Conservation (phyloP, 2,888 invertebrate genomes). For the Stegana nigrithorax region DNA sequence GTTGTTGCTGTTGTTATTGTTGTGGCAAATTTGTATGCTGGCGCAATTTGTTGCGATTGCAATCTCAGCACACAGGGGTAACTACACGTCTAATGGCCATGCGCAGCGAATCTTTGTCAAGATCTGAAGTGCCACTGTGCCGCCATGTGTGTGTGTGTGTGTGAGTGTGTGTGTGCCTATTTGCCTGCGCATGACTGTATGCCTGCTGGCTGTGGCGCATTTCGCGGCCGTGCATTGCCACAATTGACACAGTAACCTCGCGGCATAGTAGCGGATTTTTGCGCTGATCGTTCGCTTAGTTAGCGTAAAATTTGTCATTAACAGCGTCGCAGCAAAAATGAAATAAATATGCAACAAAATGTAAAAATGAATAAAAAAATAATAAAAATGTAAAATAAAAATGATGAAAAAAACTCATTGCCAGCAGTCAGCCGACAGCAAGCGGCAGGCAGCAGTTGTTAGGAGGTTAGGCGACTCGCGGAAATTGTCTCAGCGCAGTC, state of each 20-base stretch:
- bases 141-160: conserved; percentile 43
- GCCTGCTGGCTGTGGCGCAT: conserved; percentile 20
- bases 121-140: conserved; percentile 20
- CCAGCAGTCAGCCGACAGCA: too few species aligned
- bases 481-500: too few species aligned
- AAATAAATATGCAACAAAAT: not conserved
- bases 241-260: conserved; percentile 58
- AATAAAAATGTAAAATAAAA: too few species aligned
- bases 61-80: conserved; percentile 57
- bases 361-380: too few species aligned
- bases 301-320: too few species aligned
- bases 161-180: too few species aligned
- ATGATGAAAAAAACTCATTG: too few species aligned
- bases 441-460: too few species aligned
- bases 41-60: conserved; percentile 1
- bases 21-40: not conserved
- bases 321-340: too few species aligned
- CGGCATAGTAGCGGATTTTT: conserved; percentile 31
- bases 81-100: conserved; percentile 46
- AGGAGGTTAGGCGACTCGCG: too few species aligned
- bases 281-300: too few species aligned
- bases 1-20: not conserved
- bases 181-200: conserved; percentile 42
- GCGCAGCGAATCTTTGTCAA: conserved; percentile 34
- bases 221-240: conserved; percentile 31